phyloP scores from a whole-genome alignment of 2,797 vertebrate species.

The Pagetopsis macropterus region DNA sequence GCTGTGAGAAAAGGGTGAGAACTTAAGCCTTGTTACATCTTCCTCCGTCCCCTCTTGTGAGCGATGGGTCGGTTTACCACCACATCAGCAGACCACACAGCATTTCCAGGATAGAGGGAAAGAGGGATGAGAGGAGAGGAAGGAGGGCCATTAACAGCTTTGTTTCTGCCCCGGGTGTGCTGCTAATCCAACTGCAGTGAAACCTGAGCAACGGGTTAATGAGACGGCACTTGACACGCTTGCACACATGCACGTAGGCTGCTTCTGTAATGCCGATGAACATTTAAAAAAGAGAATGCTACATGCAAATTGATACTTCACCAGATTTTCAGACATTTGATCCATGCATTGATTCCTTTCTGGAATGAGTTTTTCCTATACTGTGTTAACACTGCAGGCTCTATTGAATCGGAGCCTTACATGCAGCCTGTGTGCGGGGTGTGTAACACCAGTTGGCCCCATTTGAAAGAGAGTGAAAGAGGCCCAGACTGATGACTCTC shows the following conservation, averaged over 20 bases:
- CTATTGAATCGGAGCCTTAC: slow-evolving; percentile 51
- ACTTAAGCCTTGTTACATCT: slow-evolving; percentile 42
- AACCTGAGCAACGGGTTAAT: slow-evolving; percentile 77
- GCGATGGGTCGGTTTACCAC: slow-evolving; percentile 55
- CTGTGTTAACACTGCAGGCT: slow-evolving; percentile 44
- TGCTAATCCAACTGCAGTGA: slow-evolving; percentile 76
- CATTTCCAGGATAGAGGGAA: slow-evolving; percentile 33
- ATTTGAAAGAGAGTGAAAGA: slow-evolving; percentile 65
- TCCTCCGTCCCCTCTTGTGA: slow-evolving; percentile 36
- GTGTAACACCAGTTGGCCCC: slow-evolving; percentile 68
- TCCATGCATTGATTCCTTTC: slow-evolving; percentile 49
- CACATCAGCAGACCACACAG: slow-evolving; percentile 58
- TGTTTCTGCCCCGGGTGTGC: slow-evolving; percentile 62
- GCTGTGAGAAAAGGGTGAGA: slow-evolving; percentile 42
- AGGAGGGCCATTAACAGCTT: slow-evolving; percentile 59
- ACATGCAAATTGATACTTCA: slow-evolving; percentile 70
- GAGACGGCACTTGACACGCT: slow-evolving; percentile 72
- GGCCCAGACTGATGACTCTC: slow-evolving; percentile 75
- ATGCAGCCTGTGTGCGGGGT: slow-evolving; percentile 43
- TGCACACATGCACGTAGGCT: slow-evolving; percentile 48
- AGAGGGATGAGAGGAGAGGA: slow-evolving; percentile 35
- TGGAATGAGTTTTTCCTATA: slow-evolving; percentile 56
- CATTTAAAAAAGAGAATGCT: slow-evolving; percentile 58
- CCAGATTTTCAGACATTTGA: slow-evolving; percentile 62
- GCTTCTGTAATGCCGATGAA: slow-evolving; percentile 48